phyloP scores from a whole-genome alignment of 2,888 invertebrate species.

The Shargacucullia verbasci region DNA sequence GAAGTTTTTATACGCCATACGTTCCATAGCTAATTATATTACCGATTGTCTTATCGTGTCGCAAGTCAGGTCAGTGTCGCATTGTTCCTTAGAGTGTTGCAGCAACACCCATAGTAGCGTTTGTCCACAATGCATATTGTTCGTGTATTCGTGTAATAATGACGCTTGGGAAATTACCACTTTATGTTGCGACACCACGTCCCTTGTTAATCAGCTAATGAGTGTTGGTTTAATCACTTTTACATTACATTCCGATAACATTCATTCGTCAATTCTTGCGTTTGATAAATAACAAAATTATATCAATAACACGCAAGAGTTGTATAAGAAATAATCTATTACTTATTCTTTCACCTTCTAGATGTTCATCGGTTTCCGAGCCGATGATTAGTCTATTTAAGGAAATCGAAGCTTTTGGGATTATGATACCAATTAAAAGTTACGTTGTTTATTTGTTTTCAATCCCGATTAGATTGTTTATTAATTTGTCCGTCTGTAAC shows the following conservation, averaged over 20 bases:
- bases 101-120: conserved; percentile 28
- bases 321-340: no score
- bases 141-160: conserved; percentile 50
- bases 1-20: conserved; percentile 17
- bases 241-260: conserved; percentile 3
- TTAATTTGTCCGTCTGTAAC: conserved; percentile 25
- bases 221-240: conserved; percentile 15
- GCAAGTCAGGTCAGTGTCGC: conserved; percentile 32
- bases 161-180: conserved; percentile 58
- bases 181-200: conserved; percentile 29
- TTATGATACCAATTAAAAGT: conserved; percentile 5
- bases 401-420: no score
- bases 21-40: conserved; percentile 32
- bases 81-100: conserved; percentile 45
- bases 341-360: no score
- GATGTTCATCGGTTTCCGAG: no score
- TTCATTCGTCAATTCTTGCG: neutral
- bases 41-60: conserved; percentile 41
- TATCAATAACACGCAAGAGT: no score
- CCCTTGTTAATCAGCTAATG: conserved; percentile 29
- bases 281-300: no score
- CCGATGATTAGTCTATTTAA: no score
- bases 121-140: conserved; percentile 63
- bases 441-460: no score
- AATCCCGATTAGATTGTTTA: conserved; percentile 12